Base-by-base conservation (phyloP, 2,888 invertebrate species). In the Steromphala cineraria region DNA sequence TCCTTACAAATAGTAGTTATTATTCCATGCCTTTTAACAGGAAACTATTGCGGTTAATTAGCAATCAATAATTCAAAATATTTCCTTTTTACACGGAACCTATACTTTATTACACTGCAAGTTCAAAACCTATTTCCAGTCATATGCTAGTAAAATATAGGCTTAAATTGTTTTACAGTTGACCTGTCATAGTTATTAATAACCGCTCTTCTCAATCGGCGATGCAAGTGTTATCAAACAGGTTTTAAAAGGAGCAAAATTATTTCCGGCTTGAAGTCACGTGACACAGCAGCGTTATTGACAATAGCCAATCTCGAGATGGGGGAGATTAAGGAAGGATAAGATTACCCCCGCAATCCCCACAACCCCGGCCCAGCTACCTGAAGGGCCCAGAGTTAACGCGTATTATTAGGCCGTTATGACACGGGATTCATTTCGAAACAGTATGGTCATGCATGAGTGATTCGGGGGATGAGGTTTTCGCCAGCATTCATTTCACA, bases 171-270 rank as follows among this genome's bases (percentile, higher is more conserved):
- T 13, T 5, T 46, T 5, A n/a, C 46, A 46, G 7, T 1, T 46
- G 46, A 8, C 36, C 4, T 62, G 62, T 62, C 24, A 62, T 62
- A 13, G 24, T 28, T 62, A 62, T 28, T 28, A 28, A 62, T 62
- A 62, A 62, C 24, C 62, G 28, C 10, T 28, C 28, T 28, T 21
- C 8, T 62, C 13, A 62, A n/a, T 24, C 24, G 13, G 62, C 19
- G 24, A 15, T 62, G 24, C 28, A 21, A 62, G 62, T 8, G 62
- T 62, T 62, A 62, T 62, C 62, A 62, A 62, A 62, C 62, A 24
- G 62, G 62, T 62, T 62, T 62, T 62, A 62, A 62, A 62, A 62
- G 62, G 62, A 62, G 62, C 62, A 28, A 62, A 62, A 62, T 62
- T 62, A 62, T 62, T 62, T 62, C 62, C 62, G 62, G 62, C 62